Base-by-base conservation (phyloP, 1,140 invertebrate species). In the Akabosia matsudoensis region DNA sequence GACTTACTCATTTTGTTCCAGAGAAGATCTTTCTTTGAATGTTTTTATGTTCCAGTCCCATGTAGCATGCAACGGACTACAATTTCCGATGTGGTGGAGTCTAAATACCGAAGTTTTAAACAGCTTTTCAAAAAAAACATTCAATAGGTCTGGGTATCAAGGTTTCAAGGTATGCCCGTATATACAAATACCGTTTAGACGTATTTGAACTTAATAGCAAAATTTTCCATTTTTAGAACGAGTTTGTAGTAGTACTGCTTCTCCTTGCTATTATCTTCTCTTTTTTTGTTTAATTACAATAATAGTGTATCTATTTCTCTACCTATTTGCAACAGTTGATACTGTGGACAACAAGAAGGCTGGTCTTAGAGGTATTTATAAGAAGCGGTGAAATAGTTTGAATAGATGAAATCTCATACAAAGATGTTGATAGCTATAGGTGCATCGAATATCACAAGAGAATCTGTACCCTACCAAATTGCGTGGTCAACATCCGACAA, bases 261-360 rank as follows among this genome's bases (percentile, higher is more conserved):
- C n/a, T n/a, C n/a, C n/a, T n/a, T n/a, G n/a, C n/a, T n/a, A n/a
- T n/a, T n/a, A n/a, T n/a, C n/a, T n/a, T 45, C 18, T 45, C 37
- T 45, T 56, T 56, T 7, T 56, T 56, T 56, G n/a, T 56, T 10
- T 56, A 56, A 56, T 56, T n/a, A 56, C 54, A 56, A 56, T 56
- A 56, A 56, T 56, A 56, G 14, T 22, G 24, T 56, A 22, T 56
- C 54, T 56, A 16, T 56, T 56, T 56, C 54, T 3, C 24, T 56
- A 24, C 22, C 14, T 56, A 56, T 56, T 22, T 56, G 54, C n/a
- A n/a, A 10, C 22, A 16, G 10, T n/a, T n/a, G n/a, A n/a, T n/a
- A 24, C 54, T 24, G 54, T 16, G 54, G 54, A 56, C 54, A 56
- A 4, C 10, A 22, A 56, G 22, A n/a, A 56, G 54, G 54, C 54